Evolutionary conservation across 64 coral and sea anemone species (phyloP).

Genomic region (Astreopora myriophthalma): DNA sequence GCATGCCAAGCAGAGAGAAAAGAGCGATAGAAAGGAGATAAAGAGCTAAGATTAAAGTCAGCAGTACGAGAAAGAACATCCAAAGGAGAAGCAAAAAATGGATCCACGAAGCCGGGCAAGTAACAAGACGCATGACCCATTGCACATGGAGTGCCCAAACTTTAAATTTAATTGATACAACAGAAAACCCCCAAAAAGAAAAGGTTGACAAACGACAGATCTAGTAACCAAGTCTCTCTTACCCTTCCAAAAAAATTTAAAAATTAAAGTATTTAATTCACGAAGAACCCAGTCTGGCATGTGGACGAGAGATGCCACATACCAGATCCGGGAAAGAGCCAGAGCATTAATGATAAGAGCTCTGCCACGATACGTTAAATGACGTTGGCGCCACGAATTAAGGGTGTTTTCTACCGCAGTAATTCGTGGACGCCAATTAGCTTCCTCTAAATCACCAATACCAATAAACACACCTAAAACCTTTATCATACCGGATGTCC

Average conservation of each 20-base stretch:
- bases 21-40: background rate
- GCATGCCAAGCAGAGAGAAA: background rate
- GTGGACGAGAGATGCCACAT: background rate
- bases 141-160: background rate
- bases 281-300: background rate
- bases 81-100: background rate
- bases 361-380: background rate
- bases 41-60: background rate
- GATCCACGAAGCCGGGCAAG: background rate
- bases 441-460: background rate
- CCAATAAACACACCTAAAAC: background rate
- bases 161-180: background rate
- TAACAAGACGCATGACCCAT: background rate
- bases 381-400: background rate
- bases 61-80: background rate
- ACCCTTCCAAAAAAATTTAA: background rate
- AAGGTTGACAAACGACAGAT: background rate
- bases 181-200: background rate
- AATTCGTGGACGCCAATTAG: background rate
- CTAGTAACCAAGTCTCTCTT: background rate
- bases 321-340: background rate
- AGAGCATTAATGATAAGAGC: background rate
- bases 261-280: background rate
- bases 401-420: background rate
- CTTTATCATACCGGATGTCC: background rate